Evolutionary conservation across 2,888 invertebrate genomes (phyloP), one percentile per base, ranked within the genome.

Genomic region (Limnephilus rhombicus): DNA sequence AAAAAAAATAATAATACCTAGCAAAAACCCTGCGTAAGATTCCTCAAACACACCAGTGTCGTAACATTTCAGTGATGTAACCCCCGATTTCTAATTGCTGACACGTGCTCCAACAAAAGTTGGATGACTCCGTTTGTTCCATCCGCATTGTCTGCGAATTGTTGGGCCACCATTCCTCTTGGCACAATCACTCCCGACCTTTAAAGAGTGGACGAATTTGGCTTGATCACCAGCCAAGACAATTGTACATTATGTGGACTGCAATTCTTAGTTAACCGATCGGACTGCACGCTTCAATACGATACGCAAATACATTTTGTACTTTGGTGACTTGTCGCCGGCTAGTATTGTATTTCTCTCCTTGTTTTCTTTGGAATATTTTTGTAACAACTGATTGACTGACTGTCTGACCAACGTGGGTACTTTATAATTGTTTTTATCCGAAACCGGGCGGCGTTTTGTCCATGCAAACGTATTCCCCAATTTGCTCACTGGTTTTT

Each of bases 111-210:
- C 9, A 9, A 24, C 24, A 68, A n/a, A 68, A 24, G n/a, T 68
- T 68, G 68, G 24, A 68, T 68, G 24, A 68, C 68, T 68, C 68
- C 68, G 24, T n/a, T 68, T 68, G 68, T 68, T 68, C 68, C 68
- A 53, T 91, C 91, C 85, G 82, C 90, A 85, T 90, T 49, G 88
- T 68, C 18, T 15, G 34, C 31, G 24, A 12, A 18, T 86, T 12
- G 88, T 68, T 31, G 68, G 37, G 18, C 83, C 31, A 83, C 83
- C 37, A 83, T 83, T 83, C 41, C 83, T 83, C 37, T 83, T 83
- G 83, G 83, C 83, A 83, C 83, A 83, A 37, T 83, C 83, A 34
- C 88, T n/a, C 68, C 80, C 41, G 88, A 88, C 88, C 88, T 88
- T 88, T 88, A 86, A 53, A 45, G 34, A 37, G 31, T 31, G 68